phyloP scores from a whole-genome alignment of 2,797 vertebrate genomes.

The Scolopax rusticola region DNA sequence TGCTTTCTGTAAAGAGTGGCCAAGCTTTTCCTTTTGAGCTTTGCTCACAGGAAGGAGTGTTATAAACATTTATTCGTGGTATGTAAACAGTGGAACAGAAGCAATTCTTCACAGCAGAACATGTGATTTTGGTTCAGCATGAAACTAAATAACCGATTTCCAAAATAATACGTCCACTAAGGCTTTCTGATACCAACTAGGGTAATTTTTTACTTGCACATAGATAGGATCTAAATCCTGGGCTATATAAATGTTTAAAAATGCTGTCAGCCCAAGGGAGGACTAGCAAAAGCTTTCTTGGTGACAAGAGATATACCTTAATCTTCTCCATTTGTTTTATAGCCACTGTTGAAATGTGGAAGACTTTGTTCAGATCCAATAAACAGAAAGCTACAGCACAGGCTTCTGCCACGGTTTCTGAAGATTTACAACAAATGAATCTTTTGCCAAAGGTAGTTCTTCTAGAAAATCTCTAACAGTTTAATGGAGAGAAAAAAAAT shows the following conservation, averaged over 20 bases:
- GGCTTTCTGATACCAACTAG: conserved; percentile 17
- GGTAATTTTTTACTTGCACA: conserved; percentile 7
- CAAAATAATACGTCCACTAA: conserved; percentile 19
- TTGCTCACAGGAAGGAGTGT: not conserved
- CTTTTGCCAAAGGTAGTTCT: not conserved
- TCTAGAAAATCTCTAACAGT: not conserved
- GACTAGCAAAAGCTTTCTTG: not conserved
- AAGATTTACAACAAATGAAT: not conserved
- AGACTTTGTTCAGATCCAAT: not conserved
- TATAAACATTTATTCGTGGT: not conserved
- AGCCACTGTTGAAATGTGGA: conserved; percentile 7
- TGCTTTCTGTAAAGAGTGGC: not conserved
- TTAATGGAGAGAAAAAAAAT: not conserved
- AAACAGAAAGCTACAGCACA: not conserved
- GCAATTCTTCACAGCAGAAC: not conserved
- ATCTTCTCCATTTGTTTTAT: conserved; percentile 43
- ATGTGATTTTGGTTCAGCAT: conserved; percentile 10
- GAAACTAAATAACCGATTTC: conserved; percentile 48
- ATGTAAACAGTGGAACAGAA: conserved; percentile 48
- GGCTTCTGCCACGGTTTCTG: not conserved
- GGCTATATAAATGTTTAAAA: conserved; percentile 43
- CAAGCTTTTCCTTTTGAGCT: not conserved
- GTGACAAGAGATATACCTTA: conserved; percentile 16
- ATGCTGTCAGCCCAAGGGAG: conserved; percentile 19
- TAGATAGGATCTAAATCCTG: conserved; percentile 7